These are phyloP conservation scores for Cranoglanis bouderius DNA, from an alignment of 2,113 vertebrate genomes.

Conservation along the genomic window DNA sequence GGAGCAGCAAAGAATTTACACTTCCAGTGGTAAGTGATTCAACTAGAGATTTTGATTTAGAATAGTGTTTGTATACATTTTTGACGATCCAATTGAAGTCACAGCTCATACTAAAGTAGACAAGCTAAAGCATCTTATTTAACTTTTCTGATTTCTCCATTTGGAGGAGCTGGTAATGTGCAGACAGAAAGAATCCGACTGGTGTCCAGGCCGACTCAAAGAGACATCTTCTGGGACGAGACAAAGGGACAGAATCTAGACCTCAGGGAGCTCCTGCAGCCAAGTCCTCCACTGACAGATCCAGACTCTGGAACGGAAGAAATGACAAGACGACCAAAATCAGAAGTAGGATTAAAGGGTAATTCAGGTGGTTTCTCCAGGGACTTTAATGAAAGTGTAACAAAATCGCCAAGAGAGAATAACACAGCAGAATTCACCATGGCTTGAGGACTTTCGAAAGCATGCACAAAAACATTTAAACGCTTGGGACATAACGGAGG, in stretches of 20 bases:
- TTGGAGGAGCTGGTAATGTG: conserved; percentile 24
- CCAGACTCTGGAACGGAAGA: conserved; percentile 14
- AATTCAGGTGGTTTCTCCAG: neutral
- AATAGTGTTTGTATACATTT: neutral
- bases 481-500: conserved; percentile 32
- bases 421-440: conserved; percentile 23
- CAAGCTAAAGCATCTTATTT: neutral
- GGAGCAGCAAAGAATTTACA: conserved; percentile 49
- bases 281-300: conserved; percentile 31
- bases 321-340: neutral
- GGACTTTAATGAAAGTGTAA: neutral
- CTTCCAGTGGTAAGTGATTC: conserved; percentile 42
- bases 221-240: conserved; percentile 74
- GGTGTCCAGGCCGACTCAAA: conserved; percentile 59
- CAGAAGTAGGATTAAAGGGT: neutral
- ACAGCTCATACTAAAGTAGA: neutral
- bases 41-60: neutral
- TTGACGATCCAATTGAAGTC: neutral
- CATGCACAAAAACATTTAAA: neutral
- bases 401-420: neutral
- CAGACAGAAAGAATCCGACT: conserved; percentile 53
- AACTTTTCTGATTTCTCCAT: conserved; percentile 16
- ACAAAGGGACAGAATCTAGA: conserved; percentile 71
- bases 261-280: conserved; percentile 49
- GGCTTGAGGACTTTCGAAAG: conserved; percentile 47